A percentile compares a stretch with the other conserved stretches of the same genome.
Evolutionary conservation across 2,888 invertebrate species (phyloP).

Genomic region (Catonia carolina): DNA sequence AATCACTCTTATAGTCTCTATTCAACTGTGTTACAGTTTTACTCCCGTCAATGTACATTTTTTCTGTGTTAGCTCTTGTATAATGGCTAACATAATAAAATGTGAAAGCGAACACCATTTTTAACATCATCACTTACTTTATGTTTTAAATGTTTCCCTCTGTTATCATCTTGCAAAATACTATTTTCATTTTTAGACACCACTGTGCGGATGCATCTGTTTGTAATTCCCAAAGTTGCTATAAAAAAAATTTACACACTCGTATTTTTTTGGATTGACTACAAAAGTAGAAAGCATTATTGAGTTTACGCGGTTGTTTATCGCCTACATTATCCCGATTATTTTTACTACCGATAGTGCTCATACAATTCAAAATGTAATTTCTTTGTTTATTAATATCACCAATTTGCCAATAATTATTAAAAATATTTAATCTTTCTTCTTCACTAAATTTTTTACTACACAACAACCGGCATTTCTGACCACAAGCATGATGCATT

Average conservation of each 20-base stretch:
- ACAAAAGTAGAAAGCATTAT: constrained; percentile 34
- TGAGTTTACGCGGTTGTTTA: constrained; percentile 30
- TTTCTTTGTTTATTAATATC: constrained; percentile 30
- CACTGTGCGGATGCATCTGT: constrained; percentile 31
- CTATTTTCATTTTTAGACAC: constrained; percentile 24
- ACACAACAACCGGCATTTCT: constrained; percentile 23
- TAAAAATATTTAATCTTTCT: constrained; percentile 27
- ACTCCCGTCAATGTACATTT: constrained; percentile 36
- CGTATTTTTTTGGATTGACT: constrained; percentile 27
- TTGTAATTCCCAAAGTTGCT: constrained; percentile 25
- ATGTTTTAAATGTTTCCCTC: constrained; percentile 38
- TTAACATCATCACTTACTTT: constrained; percentile 31
- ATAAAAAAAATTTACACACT: constrained; percentile 28
- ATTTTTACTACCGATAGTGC: constrained; percentile 31
- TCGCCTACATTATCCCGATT: constrained; percentile 12
- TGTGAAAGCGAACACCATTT: constrained; percentile 32
- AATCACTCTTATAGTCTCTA: constrained; percentile 31
- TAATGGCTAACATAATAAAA: constrained; percentile 36
- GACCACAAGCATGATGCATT: too few relatives aligned
- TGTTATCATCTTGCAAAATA: constrained; percentile 31
- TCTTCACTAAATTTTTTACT: constrained; percentile 28
- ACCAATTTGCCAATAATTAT: constrained; percentile 28
- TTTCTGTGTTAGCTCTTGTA: constrained; percentile 30
- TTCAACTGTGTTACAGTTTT: constrained; percentile 33
- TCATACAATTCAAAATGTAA: constrained; percentile 27